A percentile compares a stretch with the other conserved stretches of the same genome.
phyloP scores from a whole-genome alignment of 2,888 invertebrate genomes.

The Ectemnius lituratus region DNA sequence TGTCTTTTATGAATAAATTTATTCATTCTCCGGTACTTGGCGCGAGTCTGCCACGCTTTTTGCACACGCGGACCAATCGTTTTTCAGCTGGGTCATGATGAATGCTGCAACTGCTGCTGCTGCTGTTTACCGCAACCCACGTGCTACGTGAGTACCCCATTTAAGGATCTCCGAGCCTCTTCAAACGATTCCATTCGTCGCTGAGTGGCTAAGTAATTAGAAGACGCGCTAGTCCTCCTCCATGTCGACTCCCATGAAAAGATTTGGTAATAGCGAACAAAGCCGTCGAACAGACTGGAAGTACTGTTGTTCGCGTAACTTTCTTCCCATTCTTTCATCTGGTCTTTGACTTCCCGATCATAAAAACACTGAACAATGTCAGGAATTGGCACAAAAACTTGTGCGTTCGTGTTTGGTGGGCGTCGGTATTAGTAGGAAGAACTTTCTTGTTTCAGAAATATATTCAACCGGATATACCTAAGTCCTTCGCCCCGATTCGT shows the following conservation, averaged over 20 bases:
- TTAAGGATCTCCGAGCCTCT: neutral
- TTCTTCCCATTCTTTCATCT: too few relatives aligned
- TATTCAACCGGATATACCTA: slow-evolving; percentile 69
- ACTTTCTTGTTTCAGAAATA: slow-evolving; percentile 64
- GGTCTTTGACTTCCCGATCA: too few relatives aligned
- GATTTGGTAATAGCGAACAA: too few relatives aligned
- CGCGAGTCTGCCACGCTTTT: slow-evolving; percentile 2
- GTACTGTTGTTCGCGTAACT: too few relatives aligned
- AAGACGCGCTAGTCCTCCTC: too few relatives aligned
- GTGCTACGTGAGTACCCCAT: slow-evolving; percentile 59
- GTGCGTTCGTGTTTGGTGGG: too few relatives aligned
- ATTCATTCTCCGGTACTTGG: slow-evolving; percentile 12
- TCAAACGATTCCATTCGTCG: slow-evolving; percentile 10
- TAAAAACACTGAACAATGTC: too few relatives aligned
- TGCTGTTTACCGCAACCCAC: slow-evolving; percentile 64
- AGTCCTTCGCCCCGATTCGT: slow-evolving; percentile 78
- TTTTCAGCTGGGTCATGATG: slow-evolving; percentile 68
- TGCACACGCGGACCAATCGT: slow-evolving; percentile 11
- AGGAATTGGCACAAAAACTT: too few relatives aligned
- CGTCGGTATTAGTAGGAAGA: too few relatives aligned
- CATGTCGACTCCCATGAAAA: too few relatives aligned
- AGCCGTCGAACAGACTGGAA: too few relatives aligned
- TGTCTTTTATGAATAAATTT: slow-evolving; percentile 17
- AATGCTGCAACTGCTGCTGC: slow-evolving; percentile 71
- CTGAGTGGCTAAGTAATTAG: neutral